phyloP scores from a whole-genome alignment of 1,140 invertebrate species.

The Matsumurasca onukii region DNA sequence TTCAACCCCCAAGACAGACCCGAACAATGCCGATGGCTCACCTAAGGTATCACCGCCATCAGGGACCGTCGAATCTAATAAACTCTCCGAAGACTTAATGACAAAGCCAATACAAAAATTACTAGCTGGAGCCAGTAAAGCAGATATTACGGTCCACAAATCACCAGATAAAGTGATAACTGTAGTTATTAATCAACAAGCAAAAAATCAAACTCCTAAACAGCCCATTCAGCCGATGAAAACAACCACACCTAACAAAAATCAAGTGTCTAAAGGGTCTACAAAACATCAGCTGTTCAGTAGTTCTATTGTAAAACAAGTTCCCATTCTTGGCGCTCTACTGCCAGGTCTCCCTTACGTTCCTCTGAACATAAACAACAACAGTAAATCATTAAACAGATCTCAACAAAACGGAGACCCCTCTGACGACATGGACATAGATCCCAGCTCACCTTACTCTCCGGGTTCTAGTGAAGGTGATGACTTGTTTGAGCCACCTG shows the following conservation, averaged over 20 bases:
- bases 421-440: conserved; percentile 36
- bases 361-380: conserved; percentile 30
- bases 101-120: conserved; percentile 30
- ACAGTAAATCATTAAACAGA: conserved; percentile 24
- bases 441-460: conserved; percentile 69
- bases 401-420: conserved; percentile 32
- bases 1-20: conserved; percentile 28
- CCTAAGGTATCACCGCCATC: conserved; percentile 38
- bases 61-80: conserved; percentile 43
- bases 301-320: conserved; percentile 10
- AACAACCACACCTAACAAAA: conserved; percentile 14
- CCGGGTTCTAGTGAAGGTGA: conserved; percentile 81
- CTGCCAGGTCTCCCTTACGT: conserved; percentile 25
- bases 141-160: conserved; percentile 32
- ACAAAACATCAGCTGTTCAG: conserved; percentile 24
- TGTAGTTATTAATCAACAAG: conserved; percentile 32
- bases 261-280: conserved; percentile 15
- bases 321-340: conserved; percentile 4
- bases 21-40: conserved; percentile 19
- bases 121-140: conserved; percentile 18
- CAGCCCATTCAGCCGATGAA: conserved; percentile 16
- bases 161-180: conserved; percentile 31
- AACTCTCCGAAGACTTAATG: conserved; percentile 19
- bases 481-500: conserved; percentile 81
- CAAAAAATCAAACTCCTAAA: conserved; percentile 26